These are phyloP conservation scores for Halichoeres trimaculatus DNA, from an alignment of 2,113 vertebrate genomes.

Conservation along the genomic window DNA sequence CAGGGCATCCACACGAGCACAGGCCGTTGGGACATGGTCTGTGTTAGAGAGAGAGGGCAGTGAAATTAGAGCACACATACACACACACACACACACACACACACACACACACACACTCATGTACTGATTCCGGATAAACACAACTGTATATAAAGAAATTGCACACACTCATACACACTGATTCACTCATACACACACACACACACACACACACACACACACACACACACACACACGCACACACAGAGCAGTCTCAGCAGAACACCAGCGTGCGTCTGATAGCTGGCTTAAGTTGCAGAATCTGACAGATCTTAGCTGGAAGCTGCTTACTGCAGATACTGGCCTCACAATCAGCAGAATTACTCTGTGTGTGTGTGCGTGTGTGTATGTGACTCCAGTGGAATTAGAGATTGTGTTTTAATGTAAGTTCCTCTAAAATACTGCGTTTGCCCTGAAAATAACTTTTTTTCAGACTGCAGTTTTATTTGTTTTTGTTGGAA, in stretches of 20 bases:
- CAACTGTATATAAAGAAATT: not conserved
- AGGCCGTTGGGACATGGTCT: slow-evolving; percentile 98
- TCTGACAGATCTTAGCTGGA: slow-evolving; percentile 76
- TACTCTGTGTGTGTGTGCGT: slow-evolving; percentile 47
- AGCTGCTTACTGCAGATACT: slow-evolving; percentile 76
- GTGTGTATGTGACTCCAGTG: slow-evolving; percentile 38
- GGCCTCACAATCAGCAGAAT: slow-evolving; percentile 74
- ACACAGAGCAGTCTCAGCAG: slow-evolving; percentile 66
- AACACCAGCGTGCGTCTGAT: slow-evolving; percentile 60
- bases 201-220: slow-evolving; percentile 12
- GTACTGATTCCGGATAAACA: not conserved
- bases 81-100: too few species aligned
- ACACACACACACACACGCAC: slow-evolving; percentile 22
- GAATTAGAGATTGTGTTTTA: slow-evolving; percentile 44
- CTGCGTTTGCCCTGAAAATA: not conserved
- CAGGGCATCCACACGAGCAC: slow-evolving; percentile 95
- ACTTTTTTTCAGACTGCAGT: not conserved
- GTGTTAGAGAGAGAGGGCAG: slow-evolving; percentile 40
- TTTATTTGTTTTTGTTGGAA: not conserved
- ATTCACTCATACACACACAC: slow-evolving; percentile 11
- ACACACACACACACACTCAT: slow-evolving; percentile 1
- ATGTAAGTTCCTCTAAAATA: slow-evolving; percentile 8
- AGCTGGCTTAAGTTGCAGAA: slow-evolving; percentile 79
- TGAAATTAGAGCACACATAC: not conserved
- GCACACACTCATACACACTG: not conserved